A percentile compares a stretch with the other conserved stretches of the same genome.
Evolutionary conservation across 1,140 invertebrate genomes (phyloP).

Genomic region (Bombus vancouverensis): DNA sequence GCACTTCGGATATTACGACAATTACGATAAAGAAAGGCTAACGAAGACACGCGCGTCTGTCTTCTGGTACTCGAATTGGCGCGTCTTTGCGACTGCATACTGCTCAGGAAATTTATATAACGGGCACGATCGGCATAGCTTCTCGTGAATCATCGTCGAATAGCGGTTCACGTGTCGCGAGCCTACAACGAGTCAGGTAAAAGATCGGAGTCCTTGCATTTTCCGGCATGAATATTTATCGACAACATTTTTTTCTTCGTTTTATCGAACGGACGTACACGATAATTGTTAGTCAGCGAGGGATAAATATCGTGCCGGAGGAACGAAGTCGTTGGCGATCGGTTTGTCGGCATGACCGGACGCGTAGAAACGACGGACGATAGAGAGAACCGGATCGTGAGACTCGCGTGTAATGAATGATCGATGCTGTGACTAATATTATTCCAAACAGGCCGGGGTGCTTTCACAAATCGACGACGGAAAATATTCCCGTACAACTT

Average conservation of each 20-base stretch:
- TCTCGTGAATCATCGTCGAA: conserved; percentile 36
- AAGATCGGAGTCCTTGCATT: conserved; percentile 35
- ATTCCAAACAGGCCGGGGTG: background rate
- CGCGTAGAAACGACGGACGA: background rate
- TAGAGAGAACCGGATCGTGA: background rate
- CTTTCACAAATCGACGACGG: conserved; percentile 34
- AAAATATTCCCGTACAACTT: conserved; percentile 26
- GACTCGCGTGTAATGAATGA: conserved; percentile 25
- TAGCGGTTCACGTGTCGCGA: conserved; percentile 44
- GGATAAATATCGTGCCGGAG: background rate
- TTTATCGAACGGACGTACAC: background rate
- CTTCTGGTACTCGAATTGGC: background rate
- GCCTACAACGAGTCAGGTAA: background rate
- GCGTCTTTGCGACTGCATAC: background rate
- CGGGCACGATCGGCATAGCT: conserved; percentile 24
- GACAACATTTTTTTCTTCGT: background rate
- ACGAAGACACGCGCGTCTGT: background rate
- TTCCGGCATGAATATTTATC: conserved; percentile 51
- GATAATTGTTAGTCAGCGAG: background rate
- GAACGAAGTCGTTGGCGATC: background rate
- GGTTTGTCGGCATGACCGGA: background rate
- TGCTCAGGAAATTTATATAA: conserved; percentile 39
- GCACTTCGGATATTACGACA: background rate
- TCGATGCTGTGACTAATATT: background rate
- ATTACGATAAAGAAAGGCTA: background rate